phyloP scores from a whole-genome alignment of 2,113 vertebrate genomes.

The Microcebus tavaratra region DNA sequence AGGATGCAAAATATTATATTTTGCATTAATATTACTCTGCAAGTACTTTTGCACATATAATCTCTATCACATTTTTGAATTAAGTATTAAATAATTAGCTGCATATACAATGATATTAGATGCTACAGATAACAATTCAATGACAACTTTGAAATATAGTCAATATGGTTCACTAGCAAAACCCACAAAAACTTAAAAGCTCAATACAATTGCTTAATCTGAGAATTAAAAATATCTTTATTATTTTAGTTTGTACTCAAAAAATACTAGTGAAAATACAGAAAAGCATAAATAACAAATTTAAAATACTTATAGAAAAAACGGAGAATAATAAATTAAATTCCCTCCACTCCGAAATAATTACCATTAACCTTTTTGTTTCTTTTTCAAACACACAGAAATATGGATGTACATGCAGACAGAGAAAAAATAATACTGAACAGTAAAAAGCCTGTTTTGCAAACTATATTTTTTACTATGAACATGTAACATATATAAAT shows the following conservation, averaged over 20 bases:
- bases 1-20: neutral
- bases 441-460: neutral
- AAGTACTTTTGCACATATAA: neutral
- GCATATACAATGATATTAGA: neutral
- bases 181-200: neutral
- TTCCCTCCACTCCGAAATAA: conserved; percentile 18
- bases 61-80: conserved; percentile 18
- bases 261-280: neutral
- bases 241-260: neutral
- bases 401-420: neutral
- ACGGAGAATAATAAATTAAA: conserved; percentile 6
- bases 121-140: neutral
- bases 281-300: conserved; percentile 13
- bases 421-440: neutral
- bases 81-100: neutral
- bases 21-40: neutral
- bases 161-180: neutral
- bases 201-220: neutral
- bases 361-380: neutral
- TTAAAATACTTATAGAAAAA: neutral
- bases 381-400: neutral
- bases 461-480: neutral
- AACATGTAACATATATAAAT: neutral
- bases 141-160: neutral
- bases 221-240: neutral